Conservation (phyloP, 2,888 invertebrate genomes). For the Notodonta ziczac region DNA sequence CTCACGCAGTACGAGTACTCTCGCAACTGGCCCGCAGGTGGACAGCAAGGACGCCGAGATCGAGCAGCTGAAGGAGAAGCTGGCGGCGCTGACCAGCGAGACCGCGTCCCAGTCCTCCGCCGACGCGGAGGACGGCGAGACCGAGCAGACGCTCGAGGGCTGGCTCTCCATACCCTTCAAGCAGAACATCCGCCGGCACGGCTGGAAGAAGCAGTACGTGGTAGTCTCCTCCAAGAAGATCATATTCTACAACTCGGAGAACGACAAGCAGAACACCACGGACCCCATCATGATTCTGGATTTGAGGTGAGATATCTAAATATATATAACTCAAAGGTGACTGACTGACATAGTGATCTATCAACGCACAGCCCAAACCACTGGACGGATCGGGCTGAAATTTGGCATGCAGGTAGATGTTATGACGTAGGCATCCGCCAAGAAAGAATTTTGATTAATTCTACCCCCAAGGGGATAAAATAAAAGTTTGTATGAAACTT, state of each 20-base stretch:
- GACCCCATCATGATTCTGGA: slow-evolving; percentile 98
- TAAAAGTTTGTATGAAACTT: too few species aligned
- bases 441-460: too few species aligned
- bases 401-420: too few species aligned
- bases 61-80: slow-evolving; percentile 94
- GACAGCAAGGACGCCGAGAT: slow-evolving; percentile 98
- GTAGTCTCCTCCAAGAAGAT: slow-evolving; percentile 98
- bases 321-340: too few species aligned
- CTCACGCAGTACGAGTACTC: too few species aligned
- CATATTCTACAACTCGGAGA: slow-evolving; percentile 98
- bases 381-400: too few species aligned
- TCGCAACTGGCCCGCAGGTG: slow-evolving; percentile 67
- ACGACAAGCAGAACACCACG: slow-evolving; percentile 96
- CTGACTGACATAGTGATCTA: too few species aligned
- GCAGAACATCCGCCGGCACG: slow-evolving; percentile 97
- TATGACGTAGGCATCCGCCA: too few species aligned
- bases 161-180: slow-evolving; percentile 98
- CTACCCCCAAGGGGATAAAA: too few species aligned
- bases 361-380: too few species aligned
- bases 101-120: slow-evolving; percentile 96
- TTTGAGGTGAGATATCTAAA: slow-evolving; percentile 88
- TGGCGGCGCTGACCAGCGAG: slow-evolving; percentile 92
- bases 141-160: slow-evolving; percentile 94
- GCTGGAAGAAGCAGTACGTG: slow-evolving; percentile 98
- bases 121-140: slow-evolving; percentile 93